Evolutionary conservation across 2,113 vertebrate genomes (phyloP).

Genomic region (Alligator mississippiensis): DNA sequence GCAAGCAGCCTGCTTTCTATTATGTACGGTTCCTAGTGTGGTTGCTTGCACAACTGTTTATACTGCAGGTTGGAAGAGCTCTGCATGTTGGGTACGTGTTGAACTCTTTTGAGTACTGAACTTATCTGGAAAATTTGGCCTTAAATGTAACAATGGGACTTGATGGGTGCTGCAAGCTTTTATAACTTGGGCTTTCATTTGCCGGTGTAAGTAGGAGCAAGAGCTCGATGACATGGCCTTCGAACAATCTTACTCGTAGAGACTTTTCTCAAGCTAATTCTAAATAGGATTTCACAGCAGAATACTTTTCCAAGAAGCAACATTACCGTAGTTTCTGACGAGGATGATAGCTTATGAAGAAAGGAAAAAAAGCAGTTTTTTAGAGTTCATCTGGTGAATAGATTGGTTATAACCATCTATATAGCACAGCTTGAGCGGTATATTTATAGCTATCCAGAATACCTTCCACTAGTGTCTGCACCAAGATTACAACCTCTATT

Average conservation of each 20-base stretch:
- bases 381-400: neutral
- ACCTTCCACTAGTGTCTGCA: neutral
- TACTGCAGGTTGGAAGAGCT: too few species aligned
- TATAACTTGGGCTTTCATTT: neutral
- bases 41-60: neutral
- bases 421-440: too few species aligned
- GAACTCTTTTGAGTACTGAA: too few species aligned
- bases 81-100: too few species aligned
- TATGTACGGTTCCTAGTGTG: rapidly evolving
- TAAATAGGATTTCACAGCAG: neutral
- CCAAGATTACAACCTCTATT: too few species aligned
- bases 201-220: neutral
- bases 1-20: too few species aligned
- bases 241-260: neutral
- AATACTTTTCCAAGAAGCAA: neutral
- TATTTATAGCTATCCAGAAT: neutral
- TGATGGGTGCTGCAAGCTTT: neutral
- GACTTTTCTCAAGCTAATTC: too few species aligned
- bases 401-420: neutral
- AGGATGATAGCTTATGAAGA: neutral
- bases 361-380: neutral
- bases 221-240: neutral
- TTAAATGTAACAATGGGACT: neutral
- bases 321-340: neutral
- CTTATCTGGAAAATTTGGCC: too few species aligned